Evolutionary conservation across 2,113 vertebrate genomes (phyloP).

Genomic region (Gobio gobio): DNA sequence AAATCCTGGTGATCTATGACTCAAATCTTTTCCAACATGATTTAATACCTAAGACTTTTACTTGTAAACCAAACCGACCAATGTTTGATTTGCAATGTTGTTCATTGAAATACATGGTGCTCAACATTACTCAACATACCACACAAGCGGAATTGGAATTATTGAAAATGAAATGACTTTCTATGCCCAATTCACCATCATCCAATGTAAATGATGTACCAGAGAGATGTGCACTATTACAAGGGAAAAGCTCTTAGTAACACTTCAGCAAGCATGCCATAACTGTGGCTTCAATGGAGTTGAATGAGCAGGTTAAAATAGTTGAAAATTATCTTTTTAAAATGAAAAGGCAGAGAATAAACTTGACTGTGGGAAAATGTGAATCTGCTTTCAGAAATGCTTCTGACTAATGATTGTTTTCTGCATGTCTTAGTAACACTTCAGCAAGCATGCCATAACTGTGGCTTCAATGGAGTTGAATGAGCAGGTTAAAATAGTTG

Average conservation of each 20-base stretch:
- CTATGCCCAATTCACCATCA: not conserved
- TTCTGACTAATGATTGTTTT: conserved; percentile 18
- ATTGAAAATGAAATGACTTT: not conserved
- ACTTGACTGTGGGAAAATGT: conserved; percentile 28
- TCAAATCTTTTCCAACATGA: no score
- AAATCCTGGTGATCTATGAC: not conserved
- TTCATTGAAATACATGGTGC: not conserved
- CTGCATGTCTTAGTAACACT: not conserved
- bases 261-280: not conserved
- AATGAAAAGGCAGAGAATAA: not conserved
- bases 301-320: not conserved
- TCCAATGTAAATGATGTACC: not conserved
- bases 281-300: not conserved
- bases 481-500: not conserved
- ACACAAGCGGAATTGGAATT: not conserved
- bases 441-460: not conserved
- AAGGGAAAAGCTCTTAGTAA: not conserved
- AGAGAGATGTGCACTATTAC: not conserved
- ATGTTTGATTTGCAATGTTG: not conserved
- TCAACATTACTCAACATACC: not conserved
- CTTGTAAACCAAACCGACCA: not conserved
- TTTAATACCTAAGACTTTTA: not conserved
- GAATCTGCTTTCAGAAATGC: not conserved
- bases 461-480: not conserved
- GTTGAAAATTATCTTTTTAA: not conserved